Evolutionary conservation across 2,797 vertebrate species (phyloP).

Genomic region (Tokudaia tokunoshimensis): DNA sequence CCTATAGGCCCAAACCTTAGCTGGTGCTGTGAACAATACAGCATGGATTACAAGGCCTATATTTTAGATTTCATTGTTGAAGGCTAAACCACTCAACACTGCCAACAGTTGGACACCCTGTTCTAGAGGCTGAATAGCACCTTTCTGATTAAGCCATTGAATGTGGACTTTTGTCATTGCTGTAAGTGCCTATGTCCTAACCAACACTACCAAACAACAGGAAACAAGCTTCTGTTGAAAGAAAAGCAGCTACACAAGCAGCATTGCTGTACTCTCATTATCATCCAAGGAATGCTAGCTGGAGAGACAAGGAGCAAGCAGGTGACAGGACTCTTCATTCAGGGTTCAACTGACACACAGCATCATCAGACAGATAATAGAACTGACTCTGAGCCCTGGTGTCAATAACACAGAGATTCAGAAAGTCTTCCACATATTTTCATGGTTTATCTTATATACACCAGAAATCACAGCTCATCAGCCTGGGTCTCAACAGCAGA

Average conservation of each 20-base stretch:
- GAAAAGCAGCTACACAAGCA: background rate
- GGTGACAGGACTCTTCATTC: background rate
- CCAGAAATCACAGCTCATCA: background rate
- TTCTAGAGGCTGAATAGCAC: background rate
- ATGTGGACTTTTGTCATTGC: background rate
- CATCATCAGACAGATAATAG: rapidly evolving
- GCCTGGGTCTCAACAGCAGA: background rate
- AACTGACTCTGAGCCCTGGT: background rate
- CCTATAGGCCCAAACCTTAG: background rate
- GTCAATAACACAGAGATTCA: background rate
- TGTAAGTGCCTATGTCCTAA: background rate
- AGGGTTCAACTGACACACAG: rapidly evolving
- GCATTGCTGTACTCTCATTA: background rate
- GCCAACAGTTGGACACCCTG: background rate
- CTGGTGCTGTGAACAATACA: too few relatives aligned
- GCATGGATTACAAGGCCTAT: background rate
- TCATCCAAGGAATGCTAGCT: background rate
- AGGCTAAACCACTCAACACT: background rate
- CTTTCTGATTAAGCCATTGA: background rate
- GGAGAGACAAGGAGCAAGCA: background rate
- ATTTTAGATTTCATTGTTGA: rapidly evolving
- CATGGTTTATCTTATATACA: background rate
- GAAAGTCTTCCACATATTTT: background rate
- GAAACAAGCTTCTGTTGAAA: background rate
- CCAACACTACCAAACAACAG: background rate